These are phyloP conservation scores for Ips nitidus DNA, from an alignment of 1,140 invertebrate species.

Conservation along the genomic window DNA sequence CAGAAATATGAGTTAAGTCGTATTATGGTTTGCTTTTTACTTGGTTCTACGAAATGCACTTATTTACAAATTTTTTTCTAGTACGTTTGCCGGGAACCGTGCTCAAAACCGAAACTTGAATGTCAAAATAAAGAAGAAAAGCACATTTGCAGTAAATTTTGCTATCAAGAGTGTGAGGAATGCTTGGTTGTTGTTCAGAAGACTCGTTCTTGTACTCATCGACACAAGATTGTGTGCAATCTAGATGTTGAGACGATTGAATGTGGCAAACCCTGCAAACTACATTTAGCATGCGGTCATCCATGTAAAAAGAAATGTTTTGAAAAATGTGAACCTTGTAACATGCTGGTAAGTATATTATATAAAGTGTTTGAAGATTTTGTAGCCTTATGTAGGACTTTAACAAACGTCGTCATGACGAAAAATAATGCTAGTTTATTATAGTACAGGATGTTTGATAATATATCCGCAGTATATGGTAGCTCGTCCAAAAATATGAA, in stretches of 20 bases:
- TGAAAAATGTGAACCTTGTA: too few species aligned
- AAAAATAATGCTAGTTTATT: too few species aligned
- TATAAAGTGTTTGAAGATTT: too few species aligned
- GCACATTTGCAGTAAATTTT: slow-evolving; percentile 56
- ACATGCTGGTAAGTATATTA: too few species aligned
- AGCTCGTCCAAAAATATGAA: too few species aligned
- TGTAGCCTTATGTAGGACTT: too few species aligned
- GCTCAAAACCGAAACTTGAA: slow-evolving; percentile 51
- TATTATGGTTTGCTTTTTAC: too few species aligned
- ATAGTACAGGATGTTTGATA: too few species aligned
- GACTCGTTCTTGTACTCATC: slow-evolving; percentile 54
- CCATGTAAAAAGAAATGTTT: slow-evolving; percentile 54
- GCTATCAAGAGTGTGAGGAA: slow-evolving; percentile 56
- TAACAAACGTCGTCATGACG: too few species aligned
- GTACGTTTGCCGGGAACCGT: slow-evolving; percentile 56
- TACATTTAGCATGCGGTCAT: slow-evolving; percentile 55
- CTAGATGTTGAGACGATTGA: slow-evolving; percentile 47
- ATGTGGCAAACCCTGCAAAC: slow-evolving; percentile 55
- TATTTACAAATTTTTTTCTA: slow-evolving; percentile 44
- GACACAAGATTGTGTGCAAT: slow-evolving; percentile 50
- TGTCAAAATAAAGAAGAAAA: slow-evolving; percentile 49
- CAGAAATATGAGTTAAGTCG: too few species aligned
- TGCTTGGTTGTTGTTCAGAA: slow-evolving; percentile 56
- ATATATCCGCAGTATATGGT: too few species aligned
- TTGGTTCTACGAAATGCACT: too few species aligned